phyloP scores from a whole-genome alignment of 2,113 vertebrate genomes.

The Centrocercus urophasianus region DNA sequence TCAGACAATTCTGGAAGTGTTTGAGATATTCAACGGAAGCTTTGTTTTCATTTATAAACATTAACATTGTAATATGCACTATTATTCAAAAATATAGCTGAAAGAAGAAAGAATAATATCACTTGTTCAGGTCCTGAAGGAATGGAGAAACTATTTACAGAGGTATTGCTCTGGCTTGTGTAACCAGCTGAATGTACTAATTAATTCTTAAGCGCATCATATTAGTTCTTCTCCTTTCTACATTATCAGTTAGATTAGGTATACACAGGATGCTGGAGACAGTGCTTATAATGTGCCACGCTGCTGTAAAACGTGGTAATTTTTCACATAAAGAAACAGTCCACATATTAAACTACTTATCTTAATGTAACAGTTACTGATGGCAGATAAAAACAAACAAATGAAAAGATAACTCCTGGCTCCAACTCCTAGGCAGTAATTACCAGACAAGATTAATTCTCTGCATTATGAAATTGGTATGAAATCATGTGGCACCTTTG shows the following conservation, averaged over 20 bases:
- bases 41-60: neutral
- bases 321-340: neutral
- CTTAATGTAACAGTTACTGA: neutral
- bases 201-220: neutral
- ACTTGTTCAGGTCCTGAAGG: neutral
- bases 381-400: constrained; percentile 36
- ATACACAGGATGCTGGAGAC: neutral
- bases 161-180: neutral
- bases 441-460: neutral
- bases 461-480: neutral
- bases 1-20: neutral
- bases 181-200: neutral
- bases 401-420: neutral
- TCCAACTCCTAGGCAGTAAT: neutral
- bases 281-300: neutral
- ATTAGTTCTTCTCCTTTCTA: neutral
- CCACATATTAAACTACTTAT: constrained; percentile 46
- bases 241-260: neutral
- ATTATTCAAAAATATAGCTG: neutral
- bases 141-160: neutral
- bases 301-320: neutral
- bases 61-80: neutral
- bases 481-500: neutral
- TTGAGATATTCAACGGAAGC: neutral
- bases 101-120: neutral